A percentile compares a stretch with the other conserved stretches of the same genome.
Evolutionary conservation across 2,113 vertebrate species (phyloP).

Genomic region (Catagonus wagneri): DNA sequence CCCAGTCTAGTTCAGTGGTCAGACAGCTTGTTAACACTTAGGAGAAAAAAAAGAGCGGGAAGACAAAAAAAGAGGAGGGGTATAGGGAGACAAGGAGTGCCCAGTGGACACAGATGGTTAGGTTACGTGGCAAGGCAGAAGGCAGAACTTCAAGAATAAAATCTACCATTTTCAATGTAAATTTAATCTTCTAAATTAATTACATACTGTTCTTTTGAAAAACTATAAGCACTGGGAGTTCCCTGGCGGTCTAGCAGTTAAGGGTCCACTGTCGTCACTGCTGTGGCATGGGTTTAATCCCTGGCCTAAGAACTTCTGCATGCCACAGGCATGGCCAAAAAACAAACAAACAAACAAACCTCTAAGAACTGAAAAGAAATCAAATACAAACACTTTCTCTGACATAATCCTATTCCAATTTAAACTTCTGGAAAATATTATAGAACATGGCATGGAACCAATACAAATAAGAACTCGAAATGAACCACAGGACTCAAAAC

Average conservation of each 20-base stretch:
- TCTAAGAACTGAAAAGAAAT: slow-evolving; percentile 31
- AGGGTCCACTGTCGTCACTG: no score
- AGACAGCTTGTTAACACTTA: background rate
- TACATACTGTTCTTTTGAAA: background rate
- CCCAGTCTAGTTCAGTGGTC: background rate
- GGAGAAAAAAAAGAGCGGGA: background rate
- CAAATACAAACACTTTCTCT: background rate
- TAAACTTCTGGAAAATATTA: slow-evolving; percentile 35
- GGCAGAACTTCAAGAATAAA: slow-evolving; percentile 8
- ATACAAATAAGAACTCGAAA: background rate
- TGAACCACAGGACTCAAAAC: slow-evolving; percentile 2
- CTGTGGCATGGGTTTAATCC: no score
- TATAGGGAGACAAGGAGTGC: background rate
- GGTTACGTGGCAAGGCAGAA: background rate
- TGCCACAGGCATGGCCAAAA: no score
- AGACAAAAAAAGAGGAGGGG: background rate
- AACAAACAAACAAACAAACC: no score
- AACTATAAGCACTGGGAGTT: background rate
- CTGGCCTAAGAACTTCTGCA: no score
- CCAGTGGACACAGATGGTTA: background rate
- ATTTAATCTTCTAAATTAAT: background rate
- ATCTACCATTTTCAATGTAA: slow-evolving; percentile 22
- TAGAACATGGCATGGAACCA: slow-evolving; percentile 32
- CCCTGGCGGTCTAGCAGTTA: no score
- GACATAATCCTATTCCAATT: background rate